Evolutionary conservation across 2,888 invertebrate species (phyloP).

Genomic region (Ganaspis brasiliensis): DNA sequence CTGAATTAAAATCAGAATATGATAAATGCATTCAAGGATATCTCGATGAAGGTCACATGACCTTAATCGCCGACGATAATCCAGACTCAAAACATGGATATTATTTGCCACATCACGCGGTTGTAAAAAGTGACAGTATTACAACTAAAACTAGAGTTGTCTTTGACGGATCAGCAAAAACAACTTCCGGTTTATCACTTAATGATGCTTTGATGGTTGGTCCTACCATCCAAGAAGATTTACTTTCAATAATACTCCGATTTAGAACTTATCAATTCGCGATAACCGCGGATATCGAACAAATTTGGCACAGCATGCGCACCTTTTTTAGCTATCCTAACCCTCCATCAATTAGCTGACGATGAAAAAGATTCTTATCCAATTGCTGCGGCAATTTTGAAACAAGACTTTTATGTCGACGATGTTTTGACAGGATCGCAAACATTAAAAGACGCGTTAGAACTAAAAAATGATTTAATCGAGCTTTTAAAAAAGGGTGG

Average conservation of each 20-base stretch:
- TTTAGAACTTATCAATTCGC: conserved; percentile 43
- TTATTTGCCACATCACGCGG: too few species aligned
- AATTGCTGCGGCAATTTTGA: too few species aligned
- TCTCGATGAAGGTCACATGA: conserved; percentile 39
- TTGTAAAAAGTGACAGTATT: conserved; percentile 65
- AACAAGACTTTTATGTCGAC: too few species aligned
- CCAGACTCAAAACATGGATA: background rate
- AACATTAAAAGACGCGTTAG: too few species aligned
- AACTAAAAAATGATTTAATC: too few species aligned
- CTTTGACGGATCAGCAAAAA: conserved; percentile 63
- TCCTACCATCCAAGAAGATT: conserved; percentile 49
- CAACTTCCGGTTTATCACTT: conserved; percentile 56
- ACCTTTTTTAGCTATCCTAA: too few species aligned
- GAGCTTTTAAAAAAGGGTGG: too few species aligned
- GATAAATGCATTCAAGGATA: conserved; percentile 39
- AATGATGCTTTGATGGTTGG: conserved; percentile 63
- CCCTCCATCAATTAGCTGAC: too few species aligned
- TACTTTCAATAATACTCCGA: conserved; percentile 44
- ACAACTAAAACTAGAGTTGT: too few species aligned
- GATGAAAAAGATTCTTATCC: too few species aligned
- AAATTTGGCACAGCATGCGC: conserved; percentile 55
- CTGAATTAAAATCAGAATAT: conserved; percentile 30
- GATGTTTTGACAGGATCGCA: too few species aligned
- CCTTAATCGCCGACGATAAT: background rate
- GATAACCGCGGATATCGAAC: conserved; percentile 63